A percentile compares a stretch with the other conserved stretches of the same genome.
Conservation (phyloP, 2,113 vertebrate species). For the Psammodynastes pulverulentus region DNA sequence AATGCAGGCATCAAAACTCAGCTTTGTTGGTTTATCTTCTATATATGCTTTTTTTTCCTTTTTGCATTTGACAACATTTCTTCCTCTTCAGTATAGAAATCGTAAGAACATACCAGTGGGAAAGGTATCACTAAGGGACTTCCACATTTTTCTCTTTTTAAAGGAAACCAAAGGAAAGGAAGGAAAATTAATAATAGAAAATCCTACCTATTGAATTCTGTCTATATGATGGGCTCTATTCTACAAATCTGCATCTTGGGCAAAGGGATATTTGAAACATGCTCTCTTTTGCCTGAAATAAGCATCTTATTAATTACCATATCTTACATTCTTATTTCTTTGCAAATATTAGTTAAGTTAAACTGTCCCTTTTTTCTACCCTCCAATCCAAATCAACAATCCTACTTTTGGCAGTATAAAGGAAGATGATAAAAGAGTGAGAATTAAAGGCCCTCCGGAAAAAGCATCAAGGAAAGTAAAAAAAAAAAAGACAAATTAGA, state of each 20-base stretch:
- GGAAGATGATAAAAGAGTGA: not conserved
- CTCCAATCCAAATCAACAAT: not conserved
- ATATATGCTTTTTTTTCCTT: not conserved
- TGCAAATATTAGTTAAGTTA: not conserved
- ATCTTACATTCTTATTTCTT: not conserved
- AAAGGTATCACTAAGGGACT: not conserved
- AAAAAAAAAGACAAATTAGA: not conserved
- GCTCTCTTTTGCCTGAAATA: not conserved
- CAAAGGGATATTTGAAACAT: not conserved
- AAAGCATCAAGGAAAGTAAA: conserved; percentile 13
- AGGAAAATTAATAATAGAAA: not conserved
- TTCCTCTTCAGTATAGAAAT: not conserved
- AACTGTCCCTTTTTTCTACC: not conserved
- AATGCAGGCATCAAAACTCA: conserved; percentile 44
- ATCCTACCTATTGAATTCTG: not conserved
- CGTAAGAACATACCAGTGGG: not conserved
- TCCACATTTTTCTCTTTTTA: not conserved
- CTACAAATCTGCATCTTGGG: not conserved
- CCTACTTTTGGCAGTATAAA: conserved; percentile 13
- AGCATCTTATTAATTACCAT: conserved; percentile 30
- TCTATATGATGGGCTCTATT: not conserved
- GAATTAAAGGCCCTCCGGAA: conserved; percentile 27
- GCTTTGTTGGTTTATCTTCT: not conserved
- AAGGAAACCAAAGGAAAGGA: not conserved
- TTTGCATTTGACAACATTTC: not conserved